phyloP scores from a whole-genome alignment of 2,113 vertebrate genomes.

The Myotis brandtii region DNA sequence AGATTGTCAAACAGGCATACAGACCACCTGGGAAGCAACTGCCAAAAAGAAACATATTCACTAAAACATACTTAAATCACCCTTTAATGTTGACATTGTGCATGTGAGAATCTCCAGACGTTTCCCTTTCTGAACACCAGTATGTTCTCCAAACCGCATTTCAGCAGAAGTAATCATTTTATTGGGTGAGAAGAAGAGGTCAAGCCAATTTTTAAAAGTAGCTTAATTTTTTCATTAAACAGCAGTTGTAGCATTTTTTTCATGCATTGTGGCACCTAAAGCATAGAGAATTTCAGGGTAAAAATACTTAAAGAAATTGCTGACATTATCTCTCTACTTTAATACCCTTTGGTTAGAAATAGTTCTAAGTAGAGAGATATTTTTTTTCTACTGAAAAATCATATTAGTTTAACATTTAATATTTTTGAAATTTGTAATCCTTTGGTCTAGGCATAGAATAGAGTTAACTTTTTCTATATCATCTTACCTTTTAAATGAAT shows the following conservation, averaged over 20 bases:
- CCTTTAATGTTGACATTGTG: slow-evolving; percentile 30
- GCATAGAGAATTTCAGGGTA: not conserved
- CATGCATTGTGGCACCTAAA: not conserved
- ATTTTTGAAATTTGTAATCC: slow-evolving; percentile 39
- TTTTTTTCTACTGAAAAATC: slow-evolving; percentile 12
- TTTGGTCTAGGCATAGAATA: not conserved
- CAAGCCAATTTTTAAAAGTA: slow-evolving; percentile 52
- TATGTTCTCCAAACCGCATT: slow-evolving; percentile 52
- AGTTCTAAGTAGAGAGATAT: not conserved
- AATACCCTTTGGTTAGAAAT: not conserved
- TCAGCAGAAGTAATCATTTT: slow-evolving; percentile 60
- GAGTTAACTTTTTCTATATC: slow-evolving; percentile 27
- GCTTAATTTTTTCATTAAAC: slow-evolving; percentile 64
- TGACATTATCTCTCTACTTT: not conserved
- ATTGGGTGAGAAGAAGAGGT: slow-evolving; percentile 57
- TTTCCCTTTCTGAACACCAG: slow-evolving; percentile 49
- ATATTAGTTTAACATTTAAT: not conserved
- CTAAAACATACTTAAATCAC: slow-evolving; percentile 28
- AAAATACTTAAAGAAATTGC: not conserved
- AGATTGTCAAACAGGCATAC: not conserved
- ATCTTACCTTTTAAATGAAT: slow-evolving; percentile 3
- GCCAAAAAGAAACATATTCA: slow-evolving; percentile 14
- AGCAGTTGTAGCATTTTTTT: not conserved
- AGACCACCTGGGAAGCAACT: slow-evolving; percentile 52
- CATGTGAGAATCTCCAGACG: slow-evolving; percentile 61